These are phyloP conservation scores for Scleropages formosus DNA, from an alignment of 2,797 vertebrate species.

Conservation along the genomic window DNA sequence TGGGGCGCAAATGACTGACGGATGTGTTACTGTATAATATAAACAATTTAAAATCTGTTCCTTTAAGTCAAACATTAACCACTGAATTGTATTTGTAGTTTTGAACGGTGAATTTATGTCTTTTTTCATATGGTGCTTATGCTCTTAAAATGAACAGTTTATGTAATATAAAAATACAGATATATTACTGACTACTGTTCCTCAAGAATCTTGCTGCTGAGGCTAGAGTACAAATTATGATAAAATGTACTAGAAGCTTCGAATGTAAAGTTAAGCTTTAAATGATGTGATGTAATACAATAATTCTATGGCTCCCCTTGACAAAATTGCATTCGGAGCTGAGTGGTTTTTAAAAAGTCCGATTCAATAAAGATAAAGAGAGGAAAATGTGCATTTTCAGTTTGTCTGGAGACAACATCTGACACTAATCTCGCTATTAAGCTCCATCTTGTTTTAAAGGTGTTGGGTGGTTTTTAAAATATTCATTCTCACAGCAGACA, in stretches of 20 bases:
- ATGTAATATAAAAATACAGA: neutral
- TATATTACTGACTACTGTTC: neutral
- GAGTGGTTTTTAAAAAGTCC: constrained; percentile 21
- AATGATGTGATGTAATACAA: constrained; percentile 21
- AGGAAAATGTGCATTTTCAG: neutral
- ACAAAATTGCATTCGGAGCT: constrained; percentile 4
- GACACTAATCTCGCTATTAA: neutral
- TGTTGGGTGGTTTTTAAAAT: no score
- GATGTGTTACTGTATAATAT: no score
- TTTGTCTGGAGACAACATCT: neutral
- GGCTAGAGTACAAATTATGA: constrained; percentile 1
- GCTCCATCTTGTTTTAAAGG: no score
- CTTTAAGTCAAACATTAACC: no score
- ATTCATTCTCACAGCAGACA: no score
- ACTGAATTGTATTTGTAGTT: no score
- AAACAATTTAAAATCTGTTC: no score
- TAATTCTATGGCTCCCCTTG: constrained; percentile 6
- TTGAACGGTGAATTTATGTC: no score
- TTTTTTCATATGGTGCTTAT: no score
- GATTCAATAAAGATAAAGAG: constrained; percentile 23
- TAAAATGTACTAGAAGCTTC: neutral
- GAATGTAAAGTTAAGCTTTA: constrained; percentile 14
- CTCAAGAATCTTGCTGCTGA: neutral
- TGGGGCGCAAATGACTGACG: no score
- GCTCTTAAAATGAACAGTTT: no score